These are phyloP conservation scores for Drosophila navojoa DNA, from an alignment of 1,140 invertebrate species.

Conservation along the genomic window DNA sequence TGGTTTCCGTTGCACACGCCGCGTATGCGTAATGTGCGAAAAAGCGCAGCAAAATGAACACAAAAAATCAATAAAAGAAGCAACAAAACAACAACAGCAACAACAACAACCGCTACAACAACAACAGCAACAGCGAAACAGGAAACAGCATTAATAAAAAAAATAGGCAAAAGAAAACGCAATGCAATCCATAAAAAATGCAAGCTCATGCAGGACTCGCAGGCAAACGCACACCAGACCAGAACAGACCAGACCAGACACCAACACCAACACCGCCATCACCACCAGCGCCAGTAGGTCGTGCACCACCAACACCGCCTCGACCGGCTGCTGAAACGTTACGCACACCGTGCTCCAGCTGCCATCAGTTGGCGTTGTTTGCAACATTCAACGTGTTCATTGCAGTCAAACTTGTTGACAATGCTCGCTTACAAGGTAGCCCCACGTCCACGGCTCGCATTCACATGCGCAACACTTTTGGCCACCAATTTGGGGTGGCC, in stretches of 20 bases:
- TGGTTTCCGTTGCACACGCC: constrained; percentile 75
- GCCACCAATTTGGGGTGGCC: neutral
- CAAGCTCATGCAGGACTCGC: constrained; percentile 44
- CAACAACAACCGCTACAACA: neutral
- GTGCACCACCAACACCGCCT: too few species aligned
- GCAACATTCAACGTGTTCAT: constrained; percentile 53
- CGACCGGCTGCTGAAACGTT: neutral
- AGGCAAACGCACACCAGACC: too few species aligned
- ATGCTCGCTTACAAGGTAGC: constrained; percentile 54
- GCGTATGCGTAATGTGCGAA: constrained; percentile 72
- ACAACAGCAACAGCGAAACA: constrained; percentile 9
- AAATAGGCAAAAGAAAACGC: constrained; percentile 33
- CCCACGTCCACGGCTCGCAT: neutral
- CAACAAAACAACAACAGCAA: constrained; percentile 11
- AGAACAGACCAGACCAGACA: too few species aligned
- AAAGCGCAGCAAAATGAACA: constrained; percentile 59
- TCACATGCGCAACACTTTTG: neutral
- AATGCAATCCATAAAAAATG: constrained; percentile 48
- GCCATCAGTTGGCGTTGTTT: constrained; percentile 40
- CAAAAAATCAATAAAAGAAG: constrained; percentile 73
- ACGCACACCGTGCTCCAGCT: neutral
- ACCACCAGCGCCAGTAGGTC: too few species aligned
- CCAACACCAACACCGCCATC: too few species aligned
- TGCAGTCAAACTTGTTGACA: constrained; percentile 79
- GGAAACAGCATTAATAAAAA: constrained; percentile 25